A percentile compares a stretch with the other conserved stretches of the same genome.
Evolutionary conservation across 2,888 invertebrate species (phyloP).

Genomic region (Xestoiulus laeticollis): DNA sequence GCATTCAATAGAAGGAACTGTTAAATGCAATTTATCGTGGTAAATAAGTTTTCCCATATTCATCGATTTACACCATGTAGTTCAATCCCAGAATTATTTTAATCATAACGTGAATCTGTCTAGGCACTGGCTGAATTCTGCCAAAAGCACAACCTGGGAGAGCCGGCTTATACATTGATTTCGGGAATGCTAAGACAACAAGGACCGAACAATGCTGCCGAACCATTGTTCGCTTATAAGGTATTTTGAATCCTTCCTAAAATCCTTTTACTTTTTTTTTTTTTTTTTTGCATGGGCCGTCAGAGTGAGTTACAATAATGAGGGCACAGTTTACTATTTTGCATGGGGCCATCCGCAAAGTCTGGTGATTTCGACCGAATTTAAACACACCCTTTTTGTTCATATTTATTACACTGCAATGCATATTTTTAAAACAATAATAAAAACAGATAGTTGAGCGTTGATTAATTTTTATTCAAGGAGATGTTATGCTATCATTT

Average conservation of each 20-base stretch:
- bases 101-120: neutral
- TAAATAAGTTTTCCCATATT: neutral
- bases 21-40: neutral
- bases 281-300: too few species aligned
- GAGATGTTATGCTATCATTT: too few species aligned
- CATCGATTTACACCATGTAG: neutral
- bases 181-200: neutral
- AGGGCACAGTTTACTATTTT: too few species aligned
- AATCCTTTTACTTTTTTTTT: too few species aligned
- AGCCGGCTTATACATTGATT: slow-evolving; percentile 52
- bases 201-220: neutral
- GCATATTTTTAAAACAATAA: too few species aligned
- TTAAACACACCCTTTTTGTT: too few species aligned
- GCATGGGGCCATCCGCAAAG: too few species aligned
- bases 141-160: slow-evolving; percentile 53
- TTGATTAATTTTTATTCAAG: too few species aligned
- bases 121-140: slow-evolving; percentile 54
- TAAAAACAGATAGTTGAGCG: too few species aligned
- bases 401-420: too few species aligned
- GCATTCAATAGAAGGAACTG: neutral
- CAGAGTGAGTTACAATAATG: too few species aligned
- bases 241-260: slow-evolving; percentile 8
- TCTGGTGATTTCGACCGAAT: too few species aligned
- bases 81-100: neutral
- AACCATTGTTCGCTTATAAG: slow-evolving; percentile 52